Evolutionary conservation across 1,140 invertebrate species (phyloP), one percentile per base, ranked within the genome.

Genomic region (Cataglyphis hispanica): DNA sequence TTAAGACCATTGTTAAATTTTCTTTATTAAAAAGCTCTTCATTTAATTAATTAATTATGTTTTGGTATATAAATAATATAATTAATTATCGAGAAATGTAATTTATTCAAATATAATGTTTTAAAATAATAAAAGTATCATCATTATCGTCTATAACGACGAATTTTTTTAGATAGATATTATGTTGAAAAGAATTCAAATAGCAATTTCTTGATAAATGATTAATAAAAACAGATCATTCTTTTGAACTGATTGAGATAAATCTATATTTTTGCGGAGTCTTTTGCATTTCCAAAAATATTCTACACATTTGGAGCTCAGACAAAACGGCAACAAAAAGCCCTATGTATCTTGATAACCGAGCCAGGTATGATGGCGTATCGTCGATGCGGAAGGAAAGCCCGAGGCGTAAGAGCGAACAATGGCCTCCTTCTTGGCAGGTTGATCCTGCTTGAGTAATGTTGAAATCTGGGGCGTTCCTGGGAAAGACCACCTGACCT

Each of bases 391-490:
- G 87, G 90, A 93, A 92, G 89, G 58, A 93, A 93, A 92, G 86
- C 88, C 77, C 76, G 86, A 40, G 89, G 78, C 53, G 85, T 84
- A 85, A 89, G 89, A 90, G 89, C 86, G 91, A 94, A 95, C 93
- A 94, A 94, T 93, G 90, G 92, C 86, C 88, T 90, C 69, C 80
- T 58, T 75, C 69, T 74, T 93, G 94, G 91, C 94, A 95, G 92
- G 91, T 95, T 95, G 93, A 95, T 95, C 94, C 94, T 86, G 80
- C 87, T 95, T 95, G 95, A 95, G 93, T 95, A 95, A 95, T 95
- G 95, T 95, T 93, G 91, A 95, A 95, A 95, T 95, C 95, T 95
- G 94, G 94, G 94, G 94, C 91, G 94, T 91, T 93, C 91, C 92
- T 93, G 93, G 93, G 94, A 94, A 94, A 92, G 88, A 86, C 87